phyloP scores from a whole-genome alignment of 2,797 vertebrate genomes.

The Nyctibius grandis region DNA sequence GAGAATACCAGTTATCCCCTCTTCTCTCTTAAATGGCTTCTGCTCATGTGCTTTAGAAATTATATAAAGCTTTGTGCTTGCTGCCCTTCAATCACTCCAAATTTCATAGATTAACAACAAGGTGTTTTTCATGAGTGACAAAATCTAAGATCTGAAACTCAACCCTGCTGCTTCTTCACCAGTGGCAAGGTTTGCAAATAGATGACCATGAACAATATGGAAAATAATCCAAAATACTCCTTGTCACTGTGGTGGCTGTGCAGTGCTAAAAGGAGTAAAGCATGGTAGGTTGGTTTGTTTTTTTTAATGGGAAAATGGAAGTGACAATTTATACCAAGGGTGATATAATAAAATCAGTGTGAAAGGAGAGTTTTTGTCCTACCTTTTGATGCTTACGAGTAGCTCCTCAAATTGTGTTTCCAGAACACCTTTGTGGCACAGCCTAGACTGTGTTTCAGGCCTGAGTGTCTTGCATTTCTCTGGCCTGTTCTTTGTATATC shows the following conservation, averaged over 20 bases:
- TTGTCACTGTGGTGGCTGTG: neutral
- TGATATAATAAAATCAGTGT: neutral
- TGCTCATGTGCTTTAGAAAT: neutral
- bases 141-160: neutral
- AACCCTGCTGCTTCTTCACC: neutral
- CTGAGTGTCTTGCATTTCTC: rapidly evolving
- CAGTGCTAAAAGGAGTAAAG: neutral
- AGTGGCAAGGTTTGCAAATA: neutral
- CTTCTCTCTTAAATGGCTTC: neutral
- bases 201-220: neutral
- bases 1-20: neutral
- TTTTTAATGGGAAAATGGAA: neutral
- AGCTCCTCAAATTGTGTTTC: neutral
- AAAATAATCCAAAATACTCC: neutral
- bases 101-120: neutral
- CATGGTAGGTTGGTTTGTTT: neutral
- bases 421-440: neutral
- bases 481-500: neutral
- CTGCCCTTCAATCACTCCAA: neutral
- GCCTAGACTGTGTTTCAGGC: neutral
- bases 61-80: neutral
- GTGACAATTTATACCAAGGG: neutral
- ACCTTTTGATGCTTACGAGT: neutral
- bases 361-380: neutral
- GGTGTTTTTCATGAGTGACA: neutral